Percentiles rank a stretch among this genome's conserved stretches.
Evolutionary conservation across 2,888 invertebrate species (phyloP).

Genomic region (Endomychus coccineus): DNA sequence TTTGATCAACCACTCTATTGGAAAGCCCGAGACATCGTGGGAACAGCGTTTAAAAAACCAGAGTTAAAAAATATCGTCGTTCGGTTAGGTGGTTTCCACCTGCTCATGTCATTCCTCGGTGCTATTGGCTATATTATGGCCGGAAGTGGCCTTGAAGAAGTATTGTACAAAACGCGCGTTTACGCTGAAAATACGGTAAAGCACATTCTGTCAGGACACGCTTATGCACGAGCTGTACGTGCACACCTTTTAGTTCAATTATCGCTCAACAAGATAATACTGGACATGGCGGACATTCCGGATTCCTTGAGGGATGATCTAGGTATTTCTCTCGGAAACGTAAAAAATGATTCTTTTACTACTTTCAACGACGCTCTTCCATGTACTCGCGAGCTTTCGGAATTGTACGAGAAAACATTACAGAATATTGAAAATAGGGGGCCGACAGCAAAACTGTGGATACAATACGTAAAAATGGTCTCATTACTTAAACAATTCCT

Average conservation of each 20-base stretch:
- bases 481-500: background rate
- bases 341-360: too few relatives aligned
- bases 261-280: too few relatives aligned
- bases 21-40: conserved; percentile 27
- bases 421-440: conserved; percentile 21
- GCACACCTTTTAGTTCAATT: conserved; percentile 20
- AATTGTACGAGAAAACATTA: too few relatives aligned
- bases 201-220: conserved; percentile 25
- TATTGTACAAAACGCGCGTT: conserved; percentile 19
- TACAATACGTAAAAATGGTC: conserved; percentile 21
- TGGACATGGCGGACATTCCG: too few relatives aligned
- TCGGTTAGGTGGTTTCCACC: conserved; percentile 26
- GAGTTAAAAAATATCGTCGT: conserved; percentile 28
- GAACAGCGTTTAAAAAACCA: conserved; percentile 18
- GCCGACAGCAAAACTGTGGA: conserved; percentile 27
- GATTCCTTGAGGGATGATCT: too few relatives aligned
- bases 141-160: conserved; percentile 36
- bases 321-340: too few relatives aligned
- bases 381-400: too few relatives aligned
- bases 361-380: too few relatives aligned
- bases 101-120: conserved; percentile 34
- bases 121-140: conserved; percentile 35
- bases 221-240: conserved; percentile 24
- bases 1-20: conserved; percentile 23
- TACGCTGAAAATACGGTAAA: conserved; percentile 28